Evolutionary conservation across 2,113 vertebrate genomes (phyloP), one percentile per base, ranked within the genome.

Genomic region (Sebastes schlegelii): DNA sequence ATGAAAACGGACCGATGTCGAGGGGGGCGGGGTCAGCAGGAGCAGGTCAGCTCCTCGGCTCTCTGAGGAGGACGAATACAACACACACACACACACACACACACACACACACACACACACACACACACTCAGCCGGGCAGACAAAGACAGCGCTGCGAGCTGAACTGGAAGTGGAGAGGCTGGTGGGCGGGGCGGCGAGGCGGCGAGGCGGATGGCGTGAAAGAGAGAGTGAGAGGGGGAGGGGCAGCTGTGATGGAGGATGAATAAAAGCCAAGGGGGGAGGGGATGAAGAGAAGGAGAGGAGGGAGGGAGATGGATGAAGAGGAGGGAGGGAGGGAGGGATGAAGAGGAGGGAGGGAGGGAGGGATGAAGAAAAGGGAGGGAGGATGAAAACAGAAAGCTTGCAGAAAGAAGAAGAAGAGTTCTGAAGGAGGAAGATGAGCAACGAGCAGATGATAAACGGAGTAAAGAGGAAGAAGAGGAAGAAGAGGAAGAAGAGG

Each of bases 81-180:
- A 34, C 64, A 76, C 77, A 67, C 79, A 51, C 81, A 69, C 71
- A 52, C 72, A 51, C 66, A 66, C 58, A 63, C 74, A 62, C 74
- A 74, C 66, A 66, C 58, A 63, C 74, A 66, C 74, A 74, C 73
- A 55, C 48, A 78, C 64, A 78, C 60, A 71, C 58, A 77, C 78
- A 78, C 73, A 51, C 62, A 64, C 77, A 85, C 65, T 75, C 54
- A 58, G 63, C 68, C 43, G 4, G 17, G 74, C 75, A 92, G 91
- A 93, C 88, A 92, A 92, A 93, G 89, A 88, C 89, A 42, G 8
- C 34, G 80, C 86, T 83, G 48, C 64, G 10, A 86, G 90, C 86
- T 7, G 82, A 87, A 87, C 45, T 83, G 86, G 85, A 84, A 49
- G 51, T 23, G 5, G 58, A 85, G 79, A 82, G 86, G 86, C 81